phyloP scores from a whole-genome alignment of 2,113 vertebrate species.

The Rhinogobius similis region DNA sequence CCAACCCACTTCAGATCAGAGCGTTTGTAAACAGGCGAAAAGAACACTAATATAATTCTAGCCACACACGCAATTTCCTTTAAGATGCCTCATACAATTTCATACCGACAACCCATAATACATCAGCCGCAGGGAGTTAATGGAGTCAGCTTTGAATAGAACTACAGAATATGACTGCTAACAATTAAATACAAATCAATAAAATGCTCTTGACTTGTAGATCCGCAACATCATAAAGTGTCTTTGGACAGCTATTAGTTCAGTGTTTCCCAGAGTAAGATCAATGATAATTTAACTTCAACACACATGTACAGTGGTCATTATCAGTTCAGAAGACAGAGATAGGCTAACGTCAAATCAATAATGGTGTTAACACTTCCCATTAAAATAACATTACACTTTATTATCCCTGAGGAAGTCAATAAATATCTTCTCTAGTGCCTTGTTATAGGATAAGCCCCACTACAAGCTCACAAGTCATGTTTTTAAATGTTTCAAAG shows the following conservation, averaged over 20 bases:
- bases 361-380: neutral
- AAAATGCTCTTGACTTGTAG: neutral
- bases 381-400: constrained; percentile 3
- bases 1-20: constrained; percentile 28
- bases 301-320: neutral
- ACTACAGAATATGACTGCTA: constrained; percentile 15
- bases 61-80: constrained; percentile 17
- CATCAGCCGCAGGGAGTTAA: constrained; percentile 9
- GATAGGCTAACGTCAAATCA: neutral
- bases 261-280: neutral
- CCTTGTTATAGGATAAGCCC: neutral
- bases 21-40: constrained; percentile 25
- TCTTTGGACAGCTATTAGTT: neutral
- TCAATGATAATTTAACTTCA: neutral
- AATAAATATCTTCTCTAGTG: neutral
- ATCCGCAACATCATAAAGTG: neutral
- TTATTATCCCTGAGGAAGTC: neutral
- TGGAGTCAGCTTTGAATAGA: constrained; percentile 21
- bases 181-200: neutral
- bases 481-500: neutral
- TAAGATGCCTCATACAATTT: constrained; percentile 12
- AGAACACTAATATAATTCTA: constrained; percentile 22
- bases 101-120: constrained; percentile 15
- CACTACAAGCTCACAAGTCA: neutral
- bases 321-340: neutral